Conservation (phyloP, 2,797 vertebrate species). For the Sebastiscus tertius region DNA sequence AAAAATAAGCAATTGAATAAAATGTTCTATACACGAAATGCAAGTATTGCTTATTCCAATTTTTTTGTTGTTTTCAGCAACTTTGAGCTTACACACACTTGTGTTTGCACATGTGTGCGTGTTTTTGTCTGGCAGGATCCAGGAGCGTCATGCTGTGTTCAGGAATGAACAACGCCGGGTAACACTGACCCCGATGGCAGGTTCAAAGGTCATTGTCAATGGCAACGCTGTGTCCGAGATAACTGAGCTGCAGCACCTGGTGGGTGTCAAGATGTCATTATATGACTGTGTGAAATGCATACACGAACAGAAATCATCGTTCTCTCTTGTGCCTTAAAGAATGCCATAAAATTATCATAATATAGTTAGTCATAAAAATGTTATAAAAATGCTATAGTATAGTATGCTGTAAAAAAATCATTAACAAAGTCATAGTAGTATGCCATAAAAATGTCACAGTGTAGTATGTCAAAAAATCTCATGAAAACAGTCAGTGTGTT, state of each 20-base stretch:
- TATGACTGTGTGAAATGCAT: background rate
- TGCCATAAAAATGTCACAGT: too few species aligned
- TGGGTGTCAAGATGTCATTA: conserved; percentile 59
- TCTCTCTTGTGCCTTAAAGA: background rate
- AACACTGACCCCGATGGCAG: conserved; percentile 76
- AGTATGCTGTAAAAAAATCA: fast-evolving
- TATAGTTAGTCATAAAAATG: too few species aligned
- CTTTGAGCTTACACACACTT: background rate
- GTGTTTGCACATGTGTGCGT: background rate
- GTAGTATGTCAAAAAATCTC: too few species aligned
- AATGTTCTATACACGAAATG: background rate
- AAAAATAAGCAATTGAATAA: background rate
- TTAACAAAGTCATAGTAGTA: too few species aligned
- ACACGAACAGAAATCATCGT: background rate
- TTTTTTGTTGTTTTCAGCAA: background rate
- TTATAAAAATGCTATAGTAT: too few species aligned
- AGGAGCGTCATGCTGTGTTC: conserved; percentile 88
- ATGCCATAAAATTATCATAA: background rate
- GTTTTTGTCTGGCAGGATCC: conserved; percentile 82
- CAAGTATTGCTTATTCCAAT: background rate
- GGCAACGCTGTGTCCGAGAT: conserved; percentile 78
- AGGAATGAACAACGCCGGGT: conserved; percentile 82
- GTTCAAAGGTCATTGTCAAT: conserved; percentile 87
- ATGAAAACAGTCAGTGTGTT: too few species aligned
- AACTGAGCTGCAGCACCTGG: conserved; percentile 88